These are phyloP conservation scores for Brachymystax lenok DNA, from an alignment of 2,797 vertebrate species.

Conservation along the genomic window DNA sequence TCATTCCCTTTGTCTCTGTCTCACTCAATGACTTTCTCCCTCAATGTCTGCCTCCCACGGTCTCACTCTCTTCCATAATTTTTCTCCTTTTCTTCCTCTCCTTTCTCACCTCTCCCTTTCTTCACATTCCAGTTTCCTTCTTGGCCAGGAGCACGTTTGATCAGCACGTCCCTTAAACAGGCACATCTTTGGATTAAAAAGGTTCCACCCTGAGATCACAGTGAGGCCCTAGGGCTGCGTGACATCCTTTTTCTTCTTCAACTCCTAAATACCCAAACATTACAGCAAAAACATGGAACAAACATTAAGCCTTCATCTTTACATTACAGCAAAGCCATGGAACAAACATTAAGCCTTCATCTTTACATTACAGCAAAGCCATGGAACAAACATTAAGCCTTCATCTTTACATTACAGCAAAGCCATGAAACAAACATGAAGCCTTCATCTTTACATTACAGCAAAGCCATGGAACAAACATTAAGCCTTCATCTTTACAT, in stretches of 20 bases:
- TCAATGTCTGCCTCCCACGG: neutral
- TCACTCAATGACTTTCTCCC: neutral
- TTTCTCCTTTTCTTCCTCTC: constrained; percentile 28
- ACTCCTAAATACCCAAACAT: constrained; percentile 20
- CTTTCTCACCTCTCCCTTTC: constrained; percentile 32
- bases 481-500: no score
- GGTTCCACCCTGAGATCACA: constrained; percentile 16
- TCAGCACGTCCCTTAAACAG: constrained; percentile 51
- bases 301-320: no score
- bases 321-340: no score
- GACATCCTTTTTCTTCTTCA: constrained; percentile 13
- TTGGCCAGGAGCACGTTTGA: constrained; percentile 58
- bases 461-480: no score
- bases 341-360: constrained; percentile 49
- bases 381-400: constrained; percentile 25
- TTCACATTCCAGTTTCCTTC: constrained; percentile 49
- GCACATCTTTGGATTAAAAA: constrained; percentile 59
- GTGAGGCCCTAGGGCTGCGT: neutral
- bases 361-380: constrained; percentile 50
- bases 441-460: no score
- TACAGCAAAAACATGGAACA: no score
- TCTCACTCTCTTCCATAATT: no score
- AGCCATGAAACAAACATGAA: no score
- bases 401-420: no score
- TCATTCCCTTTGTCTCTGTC: no score